Conservation (phyloP, 2,797 vertebrate genomes). For the Sebastes flavidus region DNA sequence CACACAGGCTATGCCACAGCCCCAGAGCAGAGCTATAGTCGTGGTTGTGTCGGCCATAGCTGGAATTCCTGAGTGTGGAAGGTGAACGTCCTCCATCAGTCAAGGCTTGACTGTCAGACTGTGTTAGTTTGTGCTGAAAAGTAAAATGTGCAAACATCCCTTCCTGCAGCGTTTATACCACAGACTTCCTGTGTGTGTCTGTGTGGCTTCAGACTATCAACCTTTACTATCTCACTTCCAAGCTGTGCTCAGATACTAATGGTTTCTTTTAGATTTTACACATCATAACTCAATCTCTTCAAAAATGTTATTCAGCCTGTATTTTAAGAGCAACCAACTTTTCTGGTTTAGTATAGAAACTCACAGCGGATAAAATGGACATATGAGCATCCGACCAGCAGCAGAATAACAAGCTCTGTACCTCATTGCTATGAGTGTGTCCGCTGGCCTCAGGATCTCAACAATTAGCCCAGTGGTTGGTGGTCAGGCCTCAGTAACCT, state of each 20-base stretch:
- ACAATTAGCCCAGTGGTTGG: constrained; percentile 36
- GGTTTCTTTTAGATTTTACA: not conserved
- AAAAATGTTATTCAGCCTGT: not conserved
- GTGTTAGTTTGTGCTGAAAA: constrained; percentile 36
- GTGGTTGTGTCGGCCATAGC: constrained; percentile 32
- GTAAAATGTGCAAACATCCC: constrained; percentile 35
- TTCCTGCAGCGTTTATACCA: constrained; percentile 32
- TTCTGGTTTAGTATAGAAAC: not conserved
- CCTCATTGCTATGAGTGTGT: not conserved
- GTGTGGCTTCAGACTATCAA: not conserved
- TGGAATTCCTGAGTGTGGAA: constrained; percentile 56
- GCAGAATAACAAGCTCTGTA: not conserved
- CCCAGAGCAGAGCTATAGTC: not conserved
- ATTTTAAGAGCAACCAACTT: not conserved
- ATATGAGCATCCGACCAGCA: not conserved
- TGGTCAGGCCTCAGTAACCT: constrained; percentile 39
- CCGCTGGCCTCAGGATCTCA: not conserved
- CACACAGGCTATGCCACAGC: not conserved
- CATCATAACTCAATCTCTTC: not conserved
- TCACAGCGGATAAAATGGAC: not conserved
- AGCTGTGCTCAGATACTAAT: not conserved
- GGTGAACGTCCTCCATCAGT: constrained; percentile 21
- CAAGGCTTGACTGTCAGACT: constrained; percentile 1
- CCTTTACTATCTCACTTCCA: not conserved
- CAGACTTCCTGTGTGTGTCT: constrained; percentile 41